Conservation (phyloP, 2,797 vertebrate genomes). For the Kryptolebias ocellatus region DNA sequence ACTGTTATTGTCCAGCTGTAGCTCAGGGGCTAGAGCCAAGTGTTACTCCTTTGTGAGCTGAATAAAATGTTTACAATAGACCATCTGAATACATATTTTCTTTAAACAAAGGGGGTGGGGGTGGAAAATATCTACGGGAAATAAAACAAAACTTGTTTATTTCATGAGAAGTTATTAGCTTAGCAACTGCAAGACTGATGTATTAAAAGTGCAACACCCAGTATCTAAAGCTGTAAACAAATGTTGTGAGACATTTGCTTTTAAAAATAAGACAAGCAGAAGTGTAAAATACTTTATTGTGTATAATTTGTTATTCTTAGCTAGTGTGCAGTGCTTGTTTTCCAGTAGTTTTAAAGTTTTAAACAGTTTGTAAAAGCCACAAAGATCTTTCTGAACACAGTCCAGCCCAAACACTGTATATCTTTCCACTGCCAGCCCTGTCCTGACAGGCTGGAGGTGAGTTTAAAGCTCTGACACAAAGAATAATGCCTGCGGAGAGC, state of each 20-base stretch:
- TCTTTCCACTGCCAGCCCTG: constrained; percentile 15
- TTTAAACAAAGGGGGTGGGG: too few relatives aligned
- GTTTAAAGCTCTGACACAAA: constrained; percentile 19
- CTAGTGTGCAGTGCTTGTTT: neutral
- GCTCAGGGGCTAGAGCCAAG: too few relatives aligned
- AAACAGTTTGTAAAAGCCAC: constrained; percentile 12
- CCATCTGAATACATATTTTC: too few relatives aligned
- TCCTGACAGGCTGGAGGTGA: constrained; percentile 41
- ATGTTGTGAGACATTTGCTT: neutral
- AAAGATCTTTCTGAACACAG: constrained; percentile 11
- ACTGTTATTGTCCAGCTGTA: too few relatives aligned
- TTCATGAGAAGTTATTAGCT: neutral
- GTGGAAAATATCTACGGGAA: too few relatives aligned
- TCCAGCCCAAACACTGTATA: constrained; percentile 19
- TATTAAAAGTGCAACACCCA: neutral
- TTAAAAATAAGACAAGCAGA: neutral
- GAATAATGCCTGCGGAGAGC: constrained; percentile 59
- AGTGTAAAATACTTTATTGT: neutral
- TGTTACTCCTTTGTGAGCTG: too few relatives aligned
- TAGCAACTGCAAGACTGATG: neutral
- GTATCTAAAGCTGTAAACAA: too few relatives aligned
- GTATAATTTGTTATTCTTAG: neutral
- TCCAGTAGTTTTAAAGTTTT: constrained; percentile 5
- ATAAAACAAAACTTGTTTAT: too few relatives aligned
- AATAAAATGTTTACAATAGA: too few relatives aligned